Base-by-base conservation (phyloP, 2,888 invertebrate species). In the Plebejus anna region DNA sequence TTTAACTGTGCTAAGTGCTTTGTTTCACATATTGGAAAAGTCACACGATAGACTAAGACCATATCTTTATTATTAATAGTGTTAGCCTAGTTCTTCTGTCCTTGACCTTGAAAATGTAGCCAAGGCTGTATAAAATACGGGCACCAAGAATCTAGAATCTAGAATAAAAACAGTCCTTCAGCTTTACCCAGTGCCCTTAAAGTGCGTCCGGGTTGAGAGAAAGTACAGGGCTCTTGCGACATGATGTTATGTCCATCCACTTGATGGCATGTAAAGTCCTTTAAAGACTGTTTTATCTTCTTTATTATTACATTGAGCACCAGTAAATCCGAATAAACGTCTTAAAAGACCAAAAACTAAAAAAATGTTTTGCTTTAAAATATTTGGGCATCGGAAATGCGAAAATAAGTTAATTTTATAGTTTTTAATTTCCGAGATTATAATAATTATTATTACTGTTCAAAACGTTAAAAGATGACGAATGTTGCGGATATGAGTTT, bases 121-220 rank as follows among this genome's bases (percentile, higher is more conserved):
- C 66, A 32, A 32, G 32, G 4, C 59, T 28, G 22, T 32, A 11
- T 5, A 66, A 36, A 66, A 66, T 66, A 32, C 66, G 32, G 32
- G 1, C 66, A 16, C 28, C 6, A 11, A 28, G 61, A 66, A 66
- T 66, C 66, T 32, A 66, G 66, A 66, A 4, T 32, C 32, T 32
- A 32, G 32, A 9, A 66, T 13, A 66, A 13, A 61, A 66, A 66
- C 16, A 66, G 36, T 66, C 32, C 32, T 61, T 28, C 59, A 59
- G n/a, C 66, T 66, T 66, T 66, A 66, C 66, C 66, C 32, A 13
- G 66, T 66, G 66, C 66, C 66, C 66, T 66, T 66, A 66, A 66
- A 66, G 66, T 36, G 28, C 32, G 32, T 66, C 66, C 66, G 66
- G 66, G 32, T 66, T 11, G 11, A 66, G 66, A 66, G 66, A 66